Evolutionary conservation across 2,113 vertebrate species (phyloP), one percentile per base, ranked within the genome.

Genomic region (Castor canadensis): DNA sequence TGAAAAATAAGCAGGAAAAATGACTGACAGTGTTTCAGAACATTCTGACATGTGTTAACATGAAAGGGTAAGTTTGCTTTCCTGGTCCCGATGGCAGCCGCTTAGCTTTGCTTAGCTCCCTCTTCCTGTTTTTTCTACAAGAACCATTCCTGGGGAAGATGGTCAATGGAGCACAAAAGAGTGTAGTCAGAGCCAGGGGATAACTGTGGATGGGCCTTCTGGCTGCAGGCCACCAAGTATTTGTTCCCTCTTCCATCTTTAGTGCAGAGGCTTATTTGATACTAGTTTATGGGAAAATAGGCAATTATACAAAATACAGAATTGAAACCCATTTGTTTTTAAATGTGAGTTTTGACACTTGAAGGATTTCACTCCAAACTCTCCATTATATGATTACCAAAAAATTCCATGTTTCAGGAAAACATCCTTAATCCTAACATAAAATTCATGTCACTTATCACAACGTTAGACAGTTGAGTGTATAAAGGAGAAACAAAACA

Each of bases 401-500:
- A 98, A 88, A 94, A 82, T 77, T 64, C 47, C 87, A 95, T 30
- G 38, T 86, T 95, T 98, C 92, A 97, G 79, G 89, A 96, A 97
- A 98, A 98, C 67, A 96, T 89, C 93, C 87, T 95, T 94, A 96
- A 95, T 95, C 43, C 97, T 96, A 60, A 97, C 89, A 95, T 72
- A 97, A 96, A 95, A 95, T 76, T 91, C 96, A 94, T 96, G 93
- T 98, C 95, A 97, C 92, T 96, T 97, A 94, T 93, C 95, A 97
- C 95, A 98, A 98, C 98, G 95, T 93, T 75, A 96, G 97, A 98
- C 82, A 96, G 94, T 96, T 97, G 98, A 97, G 87, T 83, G 47
- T 97, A 95, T 79, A 95, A 98, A 87, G 71, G 64, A 95, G 71
- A 97, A 96, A 88, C 94, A 69, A 72, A 75, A 96, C 87, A 94